Percentiles rank a stretch among this genome's conserved stretches.
Conservation (phyloP, 2,888 invertebrate species). For the Dysmachus trigonus region DNA sequence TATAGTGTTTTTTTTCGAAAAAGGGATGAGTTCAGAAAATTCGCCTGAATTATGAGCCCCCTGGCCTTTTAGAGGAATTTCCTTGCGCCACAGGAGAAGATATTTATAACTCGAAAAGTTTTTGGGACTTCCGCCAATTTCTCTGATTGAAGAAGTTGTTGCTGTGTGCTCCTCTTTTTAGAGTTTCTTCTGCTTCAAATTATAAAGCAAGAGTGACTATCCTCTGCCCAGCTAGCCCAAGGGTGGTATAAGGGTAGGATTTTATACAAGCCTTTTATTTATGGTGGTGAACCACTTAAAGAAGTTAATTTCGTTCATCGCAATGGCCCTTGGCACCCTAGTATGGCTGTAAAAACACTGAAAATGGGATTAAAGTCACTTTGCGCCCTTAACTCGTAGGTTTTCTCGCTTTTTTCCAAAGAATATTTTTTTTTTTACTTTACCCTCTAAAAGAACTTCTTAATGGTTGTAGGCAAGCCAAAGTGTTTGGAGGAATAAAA, state of each 20-base stretch:
- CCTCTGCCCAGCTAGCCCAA: background rate
- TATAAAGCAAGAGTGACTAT: background rate
- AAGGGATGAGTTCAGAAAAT: background rate
- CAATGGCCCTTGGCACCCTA: background rate
- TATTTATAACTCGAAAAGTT: slow-evolving; percentile 41
- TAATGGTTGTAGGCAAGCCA: background rate
- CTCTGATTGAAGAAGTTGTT: slow-evolving; percentile 48
- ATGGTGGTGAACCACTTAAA: slow-evolving; percentile 24
- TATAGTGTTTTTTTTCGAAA: too few relatives aligned
- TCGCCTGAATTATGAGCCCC: background rate
- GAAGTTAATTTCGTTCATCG: slow-evolving; percentile 27
- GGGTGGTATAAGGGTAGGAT: too few relatives aligned
- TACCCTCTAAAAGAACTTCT: background rate
- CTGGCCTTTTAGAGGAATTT: background rate
- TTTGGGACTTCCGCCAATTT: slow-evolving; percentile 48
- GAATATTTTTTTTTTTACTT: background rate
- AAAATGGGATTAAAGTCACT: slow-evolving; percentile 17
- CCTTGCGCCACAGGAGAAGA: background rate
- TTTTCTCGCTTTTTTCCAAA: background rate
- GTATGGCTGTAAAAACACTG: background rate
- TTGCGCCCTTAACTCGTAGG: slow-evolving; percentile 1
- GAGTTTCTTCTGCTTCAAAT: background rate
- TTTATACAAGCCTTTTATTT: slow-evolving; percentile 13
- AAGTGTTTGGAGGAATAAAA: background rate
- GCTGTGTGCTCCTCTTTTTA: background rate